Base-by-base conservation (phyloP, 1,140 invertebrate genomes). In the Bursaphelenchus mucronatus region DNA sequence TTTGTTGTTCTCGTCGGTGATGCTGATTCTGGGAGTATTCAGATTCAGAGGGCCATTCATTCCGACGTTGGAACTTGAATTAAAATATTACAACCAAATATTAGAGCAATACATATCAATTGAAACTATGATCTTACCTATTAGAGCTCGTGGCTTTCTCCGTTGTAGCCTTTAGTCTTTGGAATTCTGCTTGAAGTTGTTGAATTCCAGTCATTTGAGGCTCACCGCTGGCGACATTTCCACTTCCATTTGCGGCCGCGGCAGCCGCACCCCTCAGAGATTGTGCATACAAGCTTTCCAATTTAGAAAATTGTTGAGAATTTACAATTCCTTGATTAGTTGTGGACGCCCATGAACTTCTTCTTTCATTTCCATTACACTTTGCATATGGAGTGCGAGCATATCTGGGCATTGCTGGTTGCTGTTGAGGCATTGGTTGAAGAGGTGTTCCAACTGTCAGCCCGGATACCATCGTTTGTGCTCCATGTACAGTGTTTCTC, bases 1-100 rank as follows among this genome's bases (percentile, higher is more conserved):
- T 30, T 64, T 72, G 55, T 81, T 79, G 54, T 81, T 66, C 51
- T 79, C 79, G 46, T 81, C 76, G 0, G 79, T 81, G 41, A 79
- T 76, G 50, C 65, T 77, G 21, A 79, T 79, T 30, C 63, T 75
- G 9, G 76, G 78, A n/a, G 69, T 61, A 39, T 59, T 76, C 17
- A 80, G 55, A 50, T n/a, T n/a, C 19, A 19, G 13, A 19, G 13
- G 13, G 4, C 13, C 19, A n/a, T 59, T 44, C 40, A 59, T 59
- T 59, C 57, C 57, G 57, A 39, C 30, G 13, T 15, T n/a, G n/a
- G 54, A 55, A n/a, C n/a, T 55, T 1, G 1, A 39, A n/a, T 55
- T 3, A 55, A 49, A 55, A 4, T 41, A 9, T 13, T 45, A 11
- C 21, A n/a, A 59, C 45, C 40, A 19, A 55, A 13, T 30, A n/a